Percentiles rank a stretch among this genome's conserved stretches.
These are phyloP conservation scores for Rotaria socialis DNA, from an alignment of 2,888 invertebrate species.

Conservation along the genomic window DNA sequence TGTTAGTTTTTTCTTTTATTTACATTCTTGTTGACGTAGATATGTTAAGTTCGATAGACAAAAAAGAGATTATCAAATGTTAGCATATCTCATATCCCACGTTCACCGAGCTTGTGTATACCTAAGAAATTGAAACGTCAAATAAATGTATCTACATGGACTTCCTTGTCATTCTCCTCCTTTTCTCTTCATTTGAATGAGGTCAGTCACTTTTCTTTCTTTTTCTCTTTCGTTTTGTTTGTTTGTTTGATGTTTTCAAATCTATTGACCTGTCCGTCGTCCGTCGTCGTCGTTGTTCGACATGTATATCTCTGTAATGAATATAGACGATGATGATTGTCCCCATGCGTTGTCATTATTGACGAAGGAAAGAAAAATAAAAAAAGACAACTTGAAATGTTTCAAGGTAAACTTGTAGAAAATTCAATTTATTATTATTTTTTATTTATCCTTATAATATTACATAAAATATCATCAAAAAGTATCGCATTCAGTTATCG, in stretches of 20 bases:
- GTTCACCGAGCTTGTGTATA: background rate
- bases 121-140: background rate
- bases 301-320: background rate
- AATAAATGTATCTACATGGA: background rate
- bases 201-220: background rate
- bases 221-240: background rate
- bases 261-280: constrained; percentile 13
- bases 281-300: constrained; percentile 5
- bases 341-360: constrained; percentile 5
- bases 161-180: background rate
- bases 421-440: background rate
- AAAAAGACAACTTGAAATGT: background rate
- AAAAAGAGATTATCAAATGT: background rate
- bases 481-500: constrained; percentile 12
- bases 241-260: constrained; percentile 21
- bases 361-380: background rate
- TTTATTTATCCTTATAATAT: background rate
- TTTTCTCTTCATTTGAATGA: too few relatives aligned
- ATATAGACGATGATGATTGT: constrained; percentile 13
- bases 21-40: background rate
- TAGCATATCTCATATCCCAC: too few relatives aligned
- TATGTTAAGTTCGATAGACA: background rate
- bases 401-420: background rate
- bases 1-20: background rate
- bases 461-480: background rate